A percentile compares a stretch with the other conserved stretches of the same genome.
phyloP scores from a whole-genome alignment of 2,113 vertebrate species.

The Eudorcas thomsonii region DNA sequence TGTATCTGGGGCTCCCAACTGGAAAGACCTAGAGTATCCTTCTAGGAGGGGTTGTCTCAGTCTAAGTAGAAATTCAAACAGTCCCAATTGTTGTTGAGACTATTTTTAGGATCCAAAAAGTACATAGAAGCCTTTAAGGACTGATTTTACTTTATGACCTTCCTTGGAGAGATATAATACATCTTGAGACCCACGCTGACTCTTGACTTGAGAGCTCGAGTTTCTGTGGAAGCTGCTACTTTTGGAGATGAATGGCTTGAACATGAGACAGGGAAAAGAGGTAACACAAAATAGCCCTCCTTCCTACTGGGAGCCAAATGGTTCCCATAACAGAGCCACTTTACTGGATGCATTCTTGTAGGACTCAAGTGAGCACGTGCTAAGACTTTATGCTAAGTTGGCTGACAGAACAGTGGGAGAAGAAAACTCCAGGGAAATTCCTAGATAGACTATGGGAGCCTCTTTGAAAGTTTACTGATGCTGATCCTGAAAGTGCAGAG shows the following conservation, averaged over 20 bases:
- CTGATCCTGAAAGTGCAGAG: not conserved
- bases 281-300: not conserved
- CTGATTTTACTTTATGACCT: not conserved
- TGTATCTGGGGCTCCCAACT: not conserved
- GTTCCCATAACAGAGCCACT: not conserved
- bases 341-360: not conserved
- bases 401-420: not conserved
- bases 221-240: not conserved
- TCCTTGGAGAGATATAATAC: not conserved
- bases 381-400: not conserved
- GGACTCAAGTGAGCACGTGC: not conserved
- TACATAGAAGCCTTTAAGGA: not conserved
- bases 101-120: not conserved
- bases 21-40: not conserved
- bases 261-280: not conserved
- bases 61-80: not conserved
- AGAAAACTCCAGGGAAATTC: not conserved
- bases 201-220: not conserved
- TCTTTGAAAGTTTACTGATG: not conserved
- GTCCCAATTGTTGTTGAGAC: not conserved
- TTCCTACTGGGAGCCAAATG: not conserved
- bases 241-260: not conserved
- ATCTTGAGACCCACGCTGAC: not conserved
- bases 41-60: not conserved
- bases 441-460: not conserved